Evolutionary conservation across 1,140 invertebrate genomes (phyloP).

Genomic region (Apis laboriosa): DNA sequence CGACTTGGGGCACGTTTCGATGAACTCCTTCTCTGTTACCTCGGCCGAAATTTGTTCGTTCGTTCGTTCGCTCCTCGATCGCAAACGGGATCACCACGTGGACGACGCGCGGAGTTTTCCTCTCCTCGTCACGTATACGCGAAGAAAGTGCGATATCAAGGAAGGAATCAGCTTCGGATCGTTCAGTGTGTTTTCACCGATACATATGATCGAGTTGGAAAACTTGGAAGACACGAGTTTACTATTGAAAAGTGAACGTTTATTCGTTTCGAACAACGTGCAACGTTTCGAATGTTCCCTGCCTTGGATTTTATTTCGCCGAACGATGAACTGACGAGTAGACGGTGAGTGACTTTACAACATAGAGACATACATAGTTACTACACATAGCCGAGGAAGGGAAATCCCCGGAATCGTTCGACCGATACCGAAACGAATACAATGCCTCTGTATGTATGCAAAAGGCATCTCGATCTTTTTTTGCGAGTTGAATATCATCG

Average conservation of each 20-base stretch:
- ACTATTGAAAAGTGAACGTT: slow-evolving; percentile 58
- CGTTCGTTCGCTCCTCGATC: neutral
- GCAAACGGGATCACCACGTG: neutral
- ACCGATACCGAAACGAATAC: no score
- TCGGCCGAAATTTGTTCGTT: neutral
- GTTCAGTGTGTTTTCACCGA: neutral
- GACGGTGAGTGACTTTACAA: slow-evolving; percentile 48
- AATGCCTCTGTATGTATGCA: no score
- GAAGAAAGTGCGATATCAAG: slow-evolving; percentile 11
- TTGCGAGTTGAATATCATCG: no score
- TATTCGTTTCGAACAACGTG: slow-evolving; percentile 41
- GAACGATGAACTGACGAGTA: slow-evolving; percentile 26
- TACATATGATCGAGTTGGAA: slow-evolving; percentile 15
- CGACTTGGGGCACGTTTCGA: neutral
- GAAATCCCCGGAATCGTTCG: no score
- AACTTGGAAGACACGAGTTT: slow-evolving; percentile 24
- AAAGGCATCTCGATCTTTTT: no score
- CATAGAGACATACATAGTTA: no score
- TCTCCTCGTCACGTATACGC: neutral
- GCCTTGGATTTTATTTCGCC: slow-evolving; percentile 46
- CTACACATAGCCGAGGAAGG: neutral
- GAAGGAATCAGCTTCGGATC: slow-evolving; percentile 19
- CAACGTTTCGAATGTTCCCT: slow-evolving; percentile 25
- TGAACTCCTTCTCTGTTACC: neutral
- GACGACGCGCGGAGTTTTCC: neutral